Evolutionary conservation across 2,113 vertebrate species (phyloP).

Genomic region (Cynocephalus volans): DNA sequence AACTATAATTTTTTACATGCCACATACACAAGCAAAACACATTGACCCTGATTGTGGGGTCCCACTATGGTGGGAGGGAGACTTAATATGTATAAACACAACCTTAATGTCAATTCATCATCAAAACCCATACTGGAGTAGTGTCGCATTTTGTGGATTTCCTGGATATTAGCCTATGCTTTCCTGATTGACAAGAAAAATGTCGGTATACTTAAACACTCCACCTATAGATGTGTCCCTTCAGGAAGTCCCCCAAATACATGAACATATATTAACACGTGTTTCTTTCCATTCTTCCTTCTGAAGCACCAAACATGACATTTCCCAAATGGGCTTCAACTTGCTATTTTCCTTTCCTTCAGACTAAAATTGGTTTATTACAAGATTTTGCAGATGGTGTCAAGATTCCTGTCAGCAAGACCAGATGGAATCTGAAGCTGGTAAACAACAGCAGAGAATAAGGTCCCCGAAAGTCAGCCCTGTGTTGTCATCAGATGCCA

Average conservation of each 20-base stretch:
- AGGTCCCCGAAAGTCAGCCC: not conserved
- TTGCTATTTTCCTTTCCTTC: conserved; percentile 56
- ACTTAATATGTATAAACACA: not conserved
- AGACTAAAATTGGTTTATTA: conserved; percentile 57
- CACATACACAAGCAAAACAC: not conserved
- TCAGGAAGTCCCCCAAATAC: not conserved
- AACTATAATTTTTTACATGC: not conserved
- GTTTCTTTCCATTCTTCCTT: not conserved
- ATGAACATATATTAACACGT: rapidly evolving
- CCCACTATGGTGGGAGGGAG: too few relatives aligned
- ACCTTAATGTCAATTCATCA: not conserved
- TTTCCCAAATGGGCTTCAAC: conserved; percentile 53
- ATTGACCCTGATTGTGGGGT: too few relatives aligned
- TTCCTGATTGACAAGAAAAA: not conserved
- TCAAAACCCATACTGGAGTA: not conserved
- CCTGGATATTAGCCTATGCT: not conserved
- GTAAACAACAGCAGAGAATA: conserved; percentile 58
- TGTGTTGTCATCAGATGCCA: not conserved
- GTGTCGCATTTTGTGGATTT: not conserved
- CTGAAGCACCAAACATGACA: conserved; percentile 30
- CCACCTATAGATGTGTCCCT: rapidly evolving
- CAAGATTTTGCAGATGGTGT: conserved; percentile 56
- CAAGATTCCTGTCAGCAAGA: conserved; percentile 58
- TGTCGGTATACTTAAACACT: rapidly evolving
- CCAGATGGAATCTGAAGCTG: conserved; percentile 66